Evolutionary conservation across 2,888 invertebrate species (phyloP).

Genomic region (Macaria liturata): DNA sequence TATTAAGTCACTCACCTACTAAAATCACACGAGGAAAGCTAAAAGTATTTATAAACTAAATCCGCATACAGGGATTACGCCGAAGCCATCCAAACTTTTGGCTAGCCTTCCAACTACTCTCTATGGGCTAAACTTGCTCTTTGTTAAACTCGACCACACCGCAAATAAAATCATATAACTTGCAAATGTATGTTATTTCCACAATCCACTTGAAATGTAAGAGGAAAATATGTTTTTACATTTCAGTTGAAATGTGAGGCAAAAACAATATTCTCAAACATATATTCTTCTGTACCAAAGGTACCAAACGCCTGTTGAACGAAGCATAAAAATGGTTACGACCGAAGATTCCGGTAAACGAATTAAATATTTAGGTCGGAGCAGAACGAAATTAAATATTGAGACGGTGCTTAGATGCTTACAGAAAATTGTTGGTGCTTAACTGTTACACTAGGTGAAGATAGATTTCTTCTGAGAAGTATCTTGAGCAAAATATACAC

Average conservation of each 20-base stretch:
- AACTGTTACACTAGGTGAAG: slow-evolving; percentile 7
- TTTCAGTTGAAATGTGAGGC: slow-evolving; percentile 4
- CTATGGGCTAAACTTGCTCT: slow-evolving; percentile 33
- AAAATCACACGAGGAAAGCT: no score
- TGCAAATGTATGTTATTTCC: slow-evolving; percentile 12
- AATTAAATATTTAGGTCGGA: slow-evolving; percentile 35
- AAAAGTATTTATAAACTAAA: slow-evolving; percentile 3
- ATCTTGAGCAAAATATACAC: no score
- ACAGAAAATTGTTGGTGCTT: slow-evolving; percentile 24
- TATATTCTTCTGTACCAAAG: slow-evolving; percentile 19
- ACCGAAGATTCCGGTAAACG: slow-evolving; percentile 29
- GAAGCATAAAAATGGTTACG: slow-evolving; percentile 32
- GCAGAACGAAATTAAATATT: slow-evolving; percentile 36
- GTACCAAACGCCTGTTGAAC: slow-evolving; percentile 27
- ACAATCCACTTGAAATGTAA: background rate
- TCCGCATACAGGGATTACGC: slow-evolving; percentile 28
- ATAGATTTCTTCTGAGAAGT: background rate
- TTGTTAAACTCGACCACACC: slow-evolving; percentile 25
- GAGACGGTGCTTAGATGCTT: slow-evolving; percentile 31
- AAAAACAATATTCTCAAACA: slow-evolving; percentile 17
- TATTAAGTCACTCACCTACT: no score
- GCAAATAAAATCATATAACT: slow-evolving; percentile 18
- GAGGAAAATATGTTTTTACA: no score
- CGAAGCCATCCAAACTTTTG: slow-evolving; percentile 37
- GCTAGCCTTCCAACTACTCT: slow-evolving; percentile 27